Evolutionary conservation across 2,888 invertebrate genomes (phyloP), one percentile per base, ranked within the genome.

Genomic region (Xestia c-nigrum): DNA sequence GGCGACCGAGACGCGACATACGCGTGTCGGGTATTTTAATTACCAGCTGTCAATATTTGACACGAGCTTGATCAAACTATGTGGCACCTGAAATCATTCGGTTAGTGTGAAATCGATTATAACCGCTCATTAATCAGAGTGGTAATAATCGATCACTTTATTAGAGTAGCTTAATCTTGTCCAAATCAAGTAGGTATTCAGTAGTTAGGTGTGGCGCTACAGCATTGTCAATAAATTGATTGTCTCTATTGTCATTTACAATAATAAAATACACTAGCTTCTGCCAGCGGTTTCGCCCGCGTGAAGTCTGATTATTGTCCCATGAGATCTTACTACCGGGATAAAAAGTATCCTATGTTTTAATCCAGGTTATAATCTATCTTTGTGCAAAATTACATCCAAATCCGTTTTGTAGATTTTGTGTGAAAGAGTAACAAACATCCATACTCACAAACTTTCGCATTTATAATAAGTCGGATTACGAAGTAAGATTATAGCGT

Each of bases 21-120:
- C 74, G 84, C 82, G 88, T 89, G 87, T 84, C 87, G 40, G 61
- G n/a, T 74, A 67, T 81, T 80, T 71, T 38, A 72, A 73, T 74
- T 85, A 88, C 85, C 91, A 88, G 70, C 88, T 91, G 89, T 85
- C 84, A 84, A 61, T 74, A 70, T 47, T 67, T 72, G 74, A 72
- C 67, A 76, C 46, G 82, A 69, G 76, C 47, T 61, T 59, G 47
- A 84, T 80, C 61, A 69, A 83, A 70, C 64, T 66, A 66, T 68
- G 65, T 43, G 16, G 65, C 67, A 84, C 24, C 52, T 72, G 64
- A 38, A 74, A 63, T 66, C 57, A 66, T 66, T 75, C 46, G 19
- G 52, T 66, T 46, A 69, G 68, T 75, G 61, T 75, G 21, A 80
- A 80, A 84, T 84, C 38, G 57, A 74, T 83, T 64, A 40, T 57